Conservation (phyloP, 2,797 vertebrate genomes). For the Pristis pectinata region DNA sequence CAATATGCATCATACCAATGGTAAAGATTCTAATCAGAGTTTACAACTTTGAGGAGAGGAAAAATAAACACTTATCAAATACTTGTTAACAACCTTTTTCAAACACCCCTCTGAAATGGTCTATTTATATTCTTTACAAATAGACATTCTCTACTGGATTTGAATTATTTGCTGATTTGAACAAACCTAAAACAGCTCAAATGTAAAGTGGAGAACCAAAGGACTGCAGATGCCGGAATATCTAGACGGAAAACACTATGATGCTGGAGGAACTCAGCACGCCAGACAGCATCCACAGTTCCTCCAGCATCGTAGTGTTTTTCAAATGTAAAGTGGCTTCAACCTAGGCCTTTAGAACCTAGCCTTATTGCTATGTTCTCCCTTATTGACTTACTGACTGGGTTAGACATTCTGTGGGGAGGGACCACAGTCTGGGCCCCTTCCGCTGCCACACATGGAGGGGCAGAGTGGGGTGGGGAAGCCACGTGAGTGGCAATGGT, state of each 20-base stretch:
- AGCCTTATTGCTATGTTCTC: neutral
- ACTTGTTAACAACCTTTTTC: neutral
- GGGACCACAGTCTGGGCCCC: too few species aligned
- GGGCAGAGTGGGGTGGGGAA: too few species aligned
- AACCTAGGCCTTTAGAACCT: too few species aligned
- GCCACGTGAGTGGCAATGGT: too few species aligned
- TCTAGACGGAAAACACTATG: too few species aligned
- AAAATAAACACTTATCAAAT: neutral
- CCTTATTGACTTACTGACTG: neutral
- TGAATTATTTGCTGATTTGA: neutral
- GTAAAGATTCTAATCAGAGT: neutral
- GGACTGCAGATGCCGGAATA: too few species aligned
- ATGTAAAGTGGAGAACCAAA: neutral
- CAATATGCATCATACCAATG: neutral
- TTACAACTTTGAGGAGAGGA: neutral
- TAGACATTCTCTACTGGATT: neutral
- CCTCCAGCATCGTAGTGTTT: too few species aligned
- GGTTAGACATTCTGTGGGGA: too few species aligned
- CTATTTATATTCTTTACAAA: neutral
- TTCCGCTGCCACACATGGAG: too few species aligned
- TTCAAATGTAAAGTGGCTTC: too few species aligned
- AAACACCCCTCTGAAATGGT: neutral
- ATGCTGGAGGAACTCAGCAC: too few species aligned
- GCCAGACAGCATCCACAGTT: too few species aligned
- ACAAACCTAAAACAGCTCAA: neutral